Base-by-base conservation (phyloP, 2,888 invertebrate genomes). In the Caradrina kadenii region DNA sequence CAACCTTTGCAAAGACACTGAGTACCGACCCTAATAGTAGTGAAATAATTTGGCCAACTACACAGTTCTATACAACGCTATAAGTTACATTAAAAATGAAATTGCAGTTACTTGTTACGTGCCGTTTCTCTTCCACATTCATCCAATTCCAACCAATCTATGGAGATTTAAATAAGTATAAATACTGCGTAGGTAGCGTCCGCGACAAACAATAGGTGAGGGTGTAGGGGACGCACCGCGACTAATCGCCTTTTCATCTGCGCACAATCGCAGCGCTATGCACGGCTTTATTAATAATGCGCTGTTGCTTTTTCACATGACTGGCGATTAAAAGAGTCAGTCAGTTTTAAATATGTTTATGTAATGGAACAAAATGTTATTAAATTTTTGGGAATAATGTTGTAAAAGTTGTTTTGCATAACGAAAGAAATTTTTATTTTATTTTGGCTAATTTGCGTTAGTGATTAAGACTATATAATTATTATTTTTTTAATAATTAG, bases 241-340 rank as follows among this genome's bases (percentile, higher is more conserved):
- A 82, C 82, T 85, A 86, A 85, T 86, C 85, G 86, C 83, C 82
- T 82, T 83, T 82, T 78, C 86, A 82, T 80, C 74, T 73, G 79
- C 79, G 80, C 86, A 84, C 86, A 83, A 83, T 85, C 87, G 82
- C 76, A 72, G 89, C 86, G 90, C 92, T 92, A 92, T 87, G 83
- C 88, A 88, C 91, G 92, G 93, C 92, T 92, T 91, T 93, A 91
- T 93, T 92, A 91, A 90, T 91, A 86, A 88, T 88, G 86, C 83
- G 84, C 80, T 86, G 81, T 82, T 85, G 83, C 81, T 76, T 76
- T 82, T 86, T 86, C 88, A 86, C 87, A 86, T 88, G 87, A 68
- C 82, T 86, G 80, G 21, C 77, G 69, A 65, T 75, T 62, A 67
- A 76, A 73, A 82, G 84, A 85, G 82, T 83, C 85, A 80, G 73